phyloP scores from a whole-genome alignment of 2,888 invertebrate species.

The Drosophila rellima region DNA sequence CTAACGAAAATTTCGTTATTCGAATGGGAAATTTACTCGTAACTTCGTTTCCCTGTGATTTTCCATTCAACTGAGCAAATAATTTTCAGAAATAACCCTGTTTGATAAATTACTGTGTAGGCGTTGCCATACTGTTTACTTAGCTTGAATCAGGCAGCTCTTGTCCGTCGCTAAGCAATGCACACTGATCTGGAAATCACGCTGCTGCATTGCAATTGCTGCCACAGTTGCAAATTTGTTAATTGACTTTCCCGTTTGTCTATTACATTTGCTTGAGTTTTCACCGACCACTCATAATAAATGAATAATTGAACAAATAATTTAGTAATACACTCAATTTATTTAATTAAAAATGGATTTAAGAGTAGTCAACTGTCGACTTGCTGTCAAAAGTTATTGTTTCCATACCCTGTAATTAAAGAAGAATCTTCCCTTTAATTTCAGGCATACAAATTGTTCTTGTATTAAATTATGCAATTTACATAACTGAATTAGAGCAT shows the following conservation, averaged over 20 bases:
- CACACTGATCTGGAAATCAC: not conserved
- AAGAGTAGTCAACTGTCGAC: conserved; percentile 27
- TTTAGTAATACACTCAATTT: conserved; percentile 13
- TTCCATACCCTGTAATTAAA: conserved; percentile 37
- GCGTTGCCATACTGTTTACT: not conserved
- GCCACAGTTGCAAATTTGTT: not conserved
- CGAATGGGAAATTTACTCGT: conserved; percentile 2
- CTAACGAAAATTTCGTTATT: conserved; percentile 2
- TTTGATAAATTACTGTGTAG: not conserved
- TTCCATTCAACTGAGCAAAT: conserved; percentile 3
- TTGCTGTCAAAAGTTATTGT: conserved; percentile 23
- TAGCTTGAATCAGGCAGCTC: not conserved
- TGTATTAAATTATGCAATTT: conserved; percentile 21
- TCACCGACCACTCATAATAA: not conserved
- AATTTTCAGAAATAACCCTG: not conserved
- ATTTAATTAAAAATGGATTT: conserved; percentile 5
- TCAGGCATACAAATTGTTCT: conserved; percentile 8
- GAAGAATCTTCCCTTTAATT: not conserved
- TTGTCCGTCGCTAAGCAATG: conserved; percentile 6
- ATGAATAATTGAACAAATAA: conserved; percentile 5
- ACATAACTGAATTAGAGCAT: conserved; percentile 12
- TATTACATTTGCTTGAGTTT: not conserved
- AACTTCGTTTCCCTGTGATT: conserved; percentile 1
- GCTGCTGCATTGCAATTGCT: not conserved
- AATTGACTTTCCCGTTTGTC: not conserved